These are phyloP conservation scores for Drosophila hawaiiensis DNA, from an alignment of 2,888 invertebrate species.

Conservation along the genomic window DNA sequence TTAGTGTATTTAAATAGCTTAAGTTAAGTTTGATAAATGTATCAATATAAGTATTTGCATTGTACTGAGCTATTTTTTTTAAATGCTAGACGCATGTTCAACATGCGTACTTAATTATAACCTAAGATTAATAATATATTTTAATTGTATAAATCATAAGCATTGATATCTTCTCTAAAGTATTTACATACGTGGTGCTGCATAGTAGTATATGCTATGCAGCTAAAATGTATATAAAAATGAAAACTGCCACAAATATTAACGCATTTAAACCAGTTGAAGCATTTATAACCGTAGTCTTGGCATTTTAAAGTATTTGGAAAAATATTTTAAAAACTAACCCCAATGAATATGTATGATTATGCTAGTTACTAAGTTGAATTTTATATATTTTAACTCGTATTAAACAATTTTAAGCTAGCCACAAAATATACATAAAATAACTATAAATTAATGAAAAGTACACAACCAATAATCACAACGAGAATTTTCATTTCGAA, in stretches of 20 bases:
- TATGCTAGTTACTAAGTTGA: conserved; percentile 32
- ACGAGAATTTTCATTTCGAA: conserved; percentile 38
- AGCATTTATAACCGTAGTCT: conserved; percentile 69
- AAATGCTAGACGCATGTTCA: conserved; percentile 56
- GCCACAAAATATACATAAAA: conserved; percentile 37
- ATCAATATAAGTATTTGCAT: conserved; percentile 11
- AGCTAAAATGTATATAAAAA: conserved; percentile 68
- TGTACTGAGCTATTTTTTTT: conserved; percentile 45
- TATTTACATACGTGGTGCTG: conserved; percentile 64
- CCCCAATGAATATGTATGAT: conserved; percentile 31
- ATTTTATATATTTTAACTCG: conserved; percentile 22
- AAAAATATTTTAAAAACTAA: conserved; percentile 18
- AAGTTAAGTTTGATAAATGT: conserved; percentile 27
- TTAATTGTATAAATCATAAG: conserved; percentile 50
- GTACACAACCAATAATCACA: conserved; percentile 34
- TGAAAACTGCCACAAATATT: conserved; percentile 58
- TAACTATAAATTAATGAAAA: conserved; percentile 8
- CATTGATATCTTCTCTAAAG: conserved; percentile 65
- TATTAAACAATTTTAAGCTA: conserved; percentile 31
- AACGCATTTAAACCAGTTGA: conserved; percentile 74
- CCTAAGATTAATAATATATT: conserved; percentile 28
- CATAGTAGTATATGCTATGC: conserved; percentile 28
- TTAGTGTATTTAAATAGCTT: conserved; percentile 29
- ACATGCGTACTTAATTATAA: conserved; percentile 55
- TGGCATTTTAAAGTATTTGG: conserved; percentile 19